Evolutionary conservation across 1,140 invertebrate genomes (phyloP), one percentile per base, ranked within the genome.

Genomic region (Bilobella aurantiaca): DNA sequence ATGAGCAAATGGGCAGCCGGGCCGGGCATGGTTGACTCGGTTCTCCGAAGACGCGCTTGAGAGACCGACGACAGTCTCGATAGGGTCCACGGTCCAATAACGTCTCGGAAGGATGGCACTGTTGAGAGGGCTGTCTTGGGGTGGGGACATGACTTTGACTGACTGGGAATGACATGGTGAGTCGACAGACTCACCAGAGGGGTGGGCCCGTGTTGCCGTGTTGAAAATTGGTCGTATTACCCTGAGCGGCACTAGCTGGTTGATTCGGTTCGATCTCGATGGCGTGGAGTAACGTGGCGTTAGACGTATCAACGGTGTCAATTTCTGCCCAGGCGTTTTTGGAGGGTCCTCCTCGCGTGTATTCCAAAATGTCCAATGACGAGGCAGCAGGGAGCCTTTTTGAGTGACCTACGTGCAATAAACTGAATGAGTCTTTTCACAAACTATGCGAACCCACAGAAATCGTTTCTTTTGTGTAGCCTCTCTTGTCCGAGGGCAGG

Each of bases 401-500:
- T n/a, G n/a, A n/a, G n/a, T n/a, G n/a, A n/a, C n/a, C n/a, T n/a
- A n/a, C n/a, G n/a, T n/a, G n/a, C n/a, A n/a, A n/a, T n/a, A n/a
- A n/a, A n/a, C n/a, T n/a, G n/a, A n/a, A 29, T 34, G 32, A 32
- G 32, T 58, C 58, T 58, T 27, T 30, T 63, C 56, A 37, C 28
- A 67, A 67, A 64, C 47, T 62, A 47, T 66, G 46, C 65, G 59
- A 62, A 62, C 47, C 49, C 62, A 47, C 57, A 57, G 29, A 30
- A 29, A 37, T 62, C n/a, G 21, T 63, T 28, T 68, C 58, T 68
- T 62, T 53, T 53, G 8, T 53, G 49, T 53, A 53, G 25, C 63
- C 67, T 68, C 66, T 67, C 63, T 65, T 68, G 67, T 65, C 66
- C 61, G 65, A 53, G 69, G 69, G 66, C 67, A 67, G 69, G 65